Base-by-base conservation (phyloP, 2,113 vertebrate species). In the Equus quagga region DNA sequence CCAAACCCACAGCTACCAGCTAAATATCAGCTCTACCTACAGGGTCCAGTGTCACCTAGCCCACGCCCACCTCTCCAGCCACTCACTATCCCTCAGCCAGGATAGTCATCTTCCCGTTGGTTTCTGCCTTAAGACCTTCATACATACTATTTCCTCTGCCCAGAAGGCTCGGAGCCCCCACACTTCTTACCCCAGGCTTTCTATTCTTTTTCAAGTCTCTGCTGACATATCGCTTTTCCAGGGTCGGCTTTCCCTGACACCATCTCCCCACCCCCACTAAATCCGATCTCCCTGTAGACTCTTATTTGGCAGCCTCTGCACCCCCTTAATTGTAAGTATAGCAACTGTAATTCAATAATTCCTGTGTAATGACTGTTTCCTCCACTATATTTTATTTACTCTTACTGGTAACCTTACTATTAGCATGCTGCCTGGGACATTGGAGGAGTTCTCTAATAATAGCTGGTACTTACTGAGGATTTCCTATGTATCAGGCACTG, bases 71-170 rank as follows among this genome's bases (percentile, higher is more conserved):
- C n/a, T 64, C 72, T 72, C 14, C 17, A 69, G 41, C 5, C 18
- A 31, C 41, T 73, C 7, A 62, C 60, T 21, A 54, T 10, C 79
- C 12, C 75, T 81, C 64, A 13, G 31, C 44, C 62, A 65, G 1
- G 49, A 13, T 33, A 41, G 26, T 31, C 7, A 1, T 41, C 69
- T 81, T 89, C 54, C 69, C 36, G 1, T 9, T 64, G 67, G 49
- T n/a, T 83, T 94, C 91, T 86, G 54, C 58, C 79, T 90, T 51
- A 58, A 87, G 56, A 58, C 33, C 87, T 94, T 86, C n/a, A 18
- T 26, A 36, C 10, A 24, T 8, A 67, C 33, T 9, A 24, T 56
- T n/a, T 58, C 84, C 56, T 85, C 46, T 18, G 3, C 26, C 60
- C 58, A 44, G 12, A 70, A 56, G 26, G 36, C 28, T 91, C 65